Percentiles rank a stretch among this genome's conserved stretches.
phyloP scores from a whole-genome alignment of 1,140 invertebrate species.

The Phenacoccus solenopsis region DNA sequence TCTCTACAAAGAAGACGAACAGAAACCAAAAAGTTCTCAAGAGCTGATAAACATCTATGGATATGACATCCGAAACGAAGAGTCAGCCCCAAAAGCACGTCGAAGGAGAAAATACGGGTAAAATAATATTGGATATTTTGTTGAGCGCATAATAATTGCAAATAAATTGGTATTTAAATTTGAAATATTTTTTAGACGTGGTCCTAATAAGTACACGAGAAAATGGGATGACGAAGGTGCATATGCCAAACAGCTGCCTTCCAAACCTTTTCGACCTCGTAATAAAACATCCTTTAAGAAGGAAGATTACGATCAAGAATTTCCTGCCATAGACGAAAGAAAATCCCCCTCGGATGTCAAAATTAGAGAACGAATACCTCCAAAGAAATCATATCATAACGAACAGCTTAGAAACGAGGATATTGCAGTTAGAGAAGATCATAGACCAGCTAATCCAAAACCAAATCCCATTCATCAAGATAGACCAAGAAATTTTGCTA shows the following conservation, averaged over 20 bases:
- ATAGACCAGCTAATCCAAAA: background rate
- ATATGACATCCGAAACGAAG: slow-evolving; percentile 87
- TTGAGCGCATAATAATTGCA: too few relatives aligned
- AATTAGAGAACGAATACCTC: background rate
- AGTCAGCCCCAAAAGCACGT: slow-evolving; percentile 73
- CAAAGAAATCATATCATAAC: background rate
- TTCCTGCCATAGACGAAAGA: background rate
- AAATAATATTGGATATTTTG: too few relatives aligned
- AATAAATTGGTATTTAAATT: too few relatives aligned
- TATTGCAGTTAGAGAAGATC: background rate
- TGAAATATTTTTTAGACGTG: slow-evolving; percentile 44
- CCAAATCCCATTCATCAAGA: background rate
- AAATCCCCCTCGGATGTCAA: background rate
- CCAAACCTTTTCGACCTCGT: background rate
- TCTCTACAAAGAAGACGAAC: slow-evolving; percentile 62
- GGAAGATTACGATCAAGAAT: background rate
- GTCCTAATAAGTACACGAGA: slow-evolving; percentile 78
- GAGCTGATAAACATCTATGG: slow-evolving; percentile 83
- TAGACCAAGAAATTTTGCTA: background rate
- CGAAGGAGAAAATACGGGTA: slow-evolving; percentile 74
- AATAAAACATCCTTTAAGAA: background rate
- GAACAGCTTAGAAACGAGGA: background rate
- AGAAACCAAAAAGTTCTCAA: slow-evolving; percentile 74
- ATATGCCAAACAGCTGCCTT: slow-evolving; percentile 41
- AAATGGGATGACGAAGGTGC: slow-evolving; percentile 88